A percentile compares a stretch with the other conserved stretches of the same genome.
phyloP scores from a whole-genome alignment of 2,113 vertebrate genomes.

The Daphoenositta chrysoptera region DNA sequence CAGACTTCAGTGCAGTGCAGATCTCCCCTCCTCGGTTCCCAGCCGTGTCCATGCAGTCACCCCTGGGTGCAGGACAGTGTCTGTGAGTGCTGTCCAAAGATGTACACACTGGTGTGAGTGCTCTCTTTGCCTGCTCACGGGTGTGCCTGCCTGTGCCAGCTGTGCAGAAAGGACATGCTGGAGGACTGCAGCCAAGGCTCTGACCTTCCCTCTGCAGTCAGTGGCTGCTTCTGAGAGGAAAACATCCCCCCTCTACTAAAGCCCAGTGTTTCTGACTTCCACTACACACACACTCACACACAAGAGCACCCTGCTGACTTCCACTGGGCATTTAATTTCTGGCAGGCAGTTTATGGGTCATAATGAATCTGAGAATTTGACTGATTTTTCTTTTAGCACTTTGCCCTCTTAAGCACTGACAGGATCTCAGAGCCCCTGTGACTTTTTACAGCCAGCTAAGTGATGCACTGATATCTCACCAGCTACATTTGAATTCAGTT shows the following conservation, averaged over 20 bases:
- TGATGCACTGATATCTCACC: background rate
- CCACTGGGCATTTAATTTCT: background rate
- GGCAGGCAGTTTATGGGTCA: background rate
- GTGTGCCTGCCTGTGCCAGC: background rate
- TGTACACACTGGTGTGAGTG: accelerated
- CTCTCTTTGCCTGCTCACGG: background rate
- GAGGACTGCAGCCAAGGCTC: background rate
- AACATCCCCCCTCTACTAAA: background rate
- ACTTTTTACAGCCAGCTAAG: background rate
- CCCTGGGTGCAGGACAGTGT: background rate
- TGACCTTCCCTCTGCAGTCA: background rate
- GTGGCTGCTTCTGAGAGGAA: background rate
- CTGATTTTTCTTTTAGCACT: constrained; percentile 22
- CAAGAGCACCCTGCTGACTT: background rate
- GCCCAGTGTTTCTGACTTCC: background rate
- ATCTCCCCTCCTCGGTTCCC: background rate
- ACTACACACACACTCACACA: background rate
- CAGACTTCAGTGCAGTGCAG: background rate
- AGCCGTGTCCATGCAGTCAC: background rate
- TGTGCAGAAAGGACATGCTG: background rate
- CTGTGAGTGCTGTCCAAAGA: background rate
- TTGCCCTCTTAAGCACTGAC: constrained; percentile 16
- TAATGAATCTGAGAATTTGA: constrained; percentile 31
- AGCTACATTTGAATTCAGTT: background rate
- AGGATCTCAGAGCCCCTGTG: background rate